Evolutionary conservation across 2,888 invertebrate genomes (phyloP), one percentile per base, ranked within the genome.

Genomic region (Podotricha telesiphe): DNA sequence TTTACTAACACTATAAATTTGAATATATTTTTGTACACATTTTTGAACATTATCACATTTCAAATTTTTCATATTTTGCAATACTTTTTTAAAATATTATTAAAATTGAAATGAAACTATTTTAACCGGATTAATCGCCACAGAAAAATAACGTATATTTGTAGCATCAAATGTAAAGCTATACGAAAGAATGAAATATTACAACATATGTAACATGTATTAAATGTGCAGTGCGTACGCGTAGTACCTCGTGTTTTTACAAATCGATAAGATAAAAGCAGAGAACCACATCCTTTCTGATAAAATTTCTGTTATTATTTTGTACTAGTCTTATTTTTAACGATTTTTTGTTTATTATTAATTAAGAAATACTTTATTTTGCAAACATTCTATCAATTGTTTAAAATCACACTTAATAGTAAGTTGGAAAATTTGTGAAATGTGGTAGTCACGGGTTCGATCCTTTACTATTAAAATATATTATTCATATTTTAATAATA

Each of bases 201-300:
- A 28, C 34, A 34, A 34, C 11, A 34, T 55, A 51, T n/a, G 5
- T 53, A 28, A 22, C 6, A 22, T 28, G 50, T 22, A 34, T 34
- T 11, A 34, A 4, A 3, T n/a, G 34, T 11, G 17, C 34, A 17
- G 8, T 15, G 11, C 11, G 48, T 34, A 48, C 13, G 34, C 34
- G 11, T 10, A 8, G 22, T 61, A 62, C 34, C 61, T 62, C 7
- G 47, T 50, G 48, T 50, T 58, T 42, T 62, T 48, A 56, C 56
- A 42, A 58, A 59, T 56, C 50, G 64, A 51, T 64, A 48, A 65
- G 65, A 68, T 68, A 70, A 70, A 63, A 50, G 28, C 45, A 65
- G 45, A 63, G 45, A 55, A 65, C 74, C 72, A 75, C 76, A 74
- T 76, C 74, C 75, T 73, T 53, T 64, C 48, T 20, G 70, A 74